A percentile compares a stretch with the other conserved stretches of the same genome.
Conservation (phyloP, 2,888 invertebrate species). For the Hartigia nigra region DNA sequence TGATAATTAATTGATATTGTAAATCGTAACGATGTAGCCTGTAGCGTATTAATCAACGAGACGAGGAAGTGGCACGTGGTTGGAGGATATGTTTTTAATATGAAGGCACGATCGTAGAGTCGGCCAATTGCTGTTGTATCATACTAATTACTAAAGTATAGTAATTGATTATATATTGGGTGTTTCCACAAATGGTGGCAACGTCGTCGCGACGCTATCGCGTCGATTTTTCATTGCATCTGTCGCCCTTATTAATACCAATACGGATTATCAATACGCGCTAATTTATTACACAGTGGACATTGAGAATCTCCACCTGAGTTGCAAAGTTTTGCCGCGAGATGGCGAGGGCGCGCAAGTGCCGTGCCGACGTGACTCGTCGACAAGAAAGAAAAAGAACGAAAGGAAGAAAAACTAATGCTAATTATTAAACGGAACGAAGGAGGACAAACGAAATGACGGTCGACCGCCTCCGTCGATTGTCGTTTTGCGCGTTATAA, state of each 20-base stretch:
- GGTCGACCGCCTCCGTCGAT: constrained; percentile 21
- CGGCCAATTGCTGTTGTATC: constrained; percentile 57
- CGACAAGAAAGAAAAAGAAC: background rate
- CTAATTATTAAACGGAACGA: background rate
- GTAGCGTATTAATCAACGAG: constrained; percentile 60
- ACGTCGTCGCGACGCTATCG: constrained; percentile 32
- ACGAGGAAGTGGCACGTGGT: constrained; percentile 34
- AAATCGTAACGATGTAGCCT: constrained; percentile 63
- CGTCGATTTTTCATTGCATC: background rate
- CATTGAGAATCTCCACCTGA: background rate
- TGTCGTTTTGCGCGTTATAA: constrained; percentile 7
- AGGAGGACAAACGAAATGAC: constrained; percentile 7
- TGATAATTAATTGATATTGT: constrained; percentile 66
- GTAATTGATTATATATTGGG: constrained; percentile 37
- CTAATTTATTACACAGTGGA: background rate
- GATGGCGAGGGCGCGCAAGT: background rate
- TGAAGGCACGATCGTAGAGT: constrained; percentile 38
- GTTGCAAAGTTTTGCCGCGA: background rate
- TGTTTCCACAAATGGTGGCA: constrained; percentile 31
- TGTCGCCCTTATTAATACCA: background rate
- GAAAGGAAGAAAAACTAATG: constrained; percentile 1
- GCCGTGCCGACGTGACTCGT: constrained; percentile 1
- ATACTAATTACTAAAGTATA: constrained; percentile 49
- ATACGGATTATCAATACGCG: background rate
- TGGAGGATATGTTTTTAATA: constrained; percentile 50